Evolutionary conservation across 2,888 invertebrate genomes (phyloP).

Genomic region (Malthinus flaveolus): DNA sequence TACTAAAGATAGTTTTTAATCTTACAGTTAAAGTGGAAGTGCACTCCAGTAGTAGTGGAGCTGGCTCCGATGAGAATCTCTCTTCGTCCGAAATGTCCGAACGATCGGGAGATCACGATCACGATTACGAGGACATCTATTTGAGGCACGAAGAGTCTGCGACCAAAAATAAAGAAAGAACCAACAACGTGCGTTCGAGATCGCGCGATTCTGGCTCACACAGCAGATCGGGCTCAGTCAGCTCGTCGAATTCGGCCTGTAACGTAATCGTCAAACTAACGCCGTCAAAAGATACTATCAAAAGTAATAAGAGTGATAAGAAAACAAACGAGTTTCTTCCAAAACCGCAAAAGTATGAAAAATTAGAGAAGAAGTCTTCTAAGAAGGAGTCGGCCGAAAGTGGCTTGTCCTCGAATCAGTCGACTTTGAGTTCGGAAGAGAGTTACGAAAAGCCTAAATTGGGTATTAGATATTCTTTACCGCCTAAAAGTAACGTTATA

Average conservation of each 20-base stretch:
- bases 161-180: conserved; percentile 36
- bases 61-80: conserved; percentile 66
- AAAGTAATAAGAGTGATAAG: conserved; percentile 26
- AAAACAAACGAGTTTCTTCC: conserved; percentile 50
- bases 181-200: conserved; percentile 39
- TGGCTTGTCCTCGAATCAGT: conserved; percentile 52
- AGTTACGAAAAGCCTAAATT: conserved; percentile 49
- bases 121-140: conserved; percentile 84
- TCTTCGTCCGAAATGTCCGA: conserved; percentile 62
- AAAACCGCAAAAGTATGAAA: conserved; percentile 50
- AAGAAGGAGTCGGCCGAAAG: conserved; percentile 43
- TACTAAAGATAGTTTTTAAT: not conserved
- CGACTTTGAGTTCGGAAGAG: conserved; percentile 49
- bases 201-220: conserved; percentile 71
- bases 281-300: conserved; percentile 31
- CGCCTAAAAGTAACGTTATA: conserved; percentile 32
- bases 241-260: conserved; percentile 52
- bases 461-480: conserved; percentile 49
- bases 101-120: conserved; percentile 59
- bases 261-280: conserved; percentile 50
- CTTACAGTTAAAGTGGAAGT: conserved; percentile 82
- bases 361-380: conserved; percentile 35
- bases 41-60: conserved; percentile 73
- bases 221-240: conserved; percentile 64
- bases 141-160: conserved; percentile 64